These are phyloP conservation scores for Echinops telfairi DNA, from an alignment of 2,113 vertebrate genomes.

Conservation along the genomic window DNA sequence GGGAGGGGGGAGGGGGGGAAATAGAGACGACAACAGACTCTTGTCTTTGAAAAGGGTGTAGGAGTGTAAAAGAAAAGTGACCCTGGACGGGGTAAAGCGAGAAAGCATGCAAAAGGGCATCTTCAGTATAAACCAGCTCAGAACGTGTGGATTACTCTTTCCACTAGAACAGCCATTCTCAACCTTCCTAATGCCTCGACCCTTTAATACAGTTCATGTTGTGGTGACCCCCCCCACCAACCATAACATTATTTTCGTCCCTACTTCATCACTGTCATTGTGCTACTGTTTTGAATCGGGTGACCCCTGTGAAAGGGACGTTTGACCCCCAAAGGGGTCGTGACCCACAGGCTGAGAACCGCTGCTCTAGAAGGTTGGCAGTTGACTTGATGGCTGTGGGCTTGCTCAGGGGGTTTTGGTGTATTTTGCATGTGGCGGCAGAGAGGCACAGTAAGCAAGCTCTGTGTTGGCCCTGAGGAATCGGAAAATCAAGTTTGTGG, in stretches of 20 bases:
- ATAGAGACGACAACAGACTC: not conserved
- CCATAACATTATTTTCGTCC: too few species aligned
- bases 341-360: too few species aligned
- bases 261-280: too few species aligned
- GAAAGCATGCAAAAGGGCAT: not conserved
- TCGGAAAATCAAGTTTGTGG: constrained; percentile 14
- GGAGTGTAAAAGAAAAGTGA: not conserved
- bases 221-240: too few species aligned
- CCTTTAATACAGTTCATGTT: too few species aligned
- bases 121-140: not conserved
- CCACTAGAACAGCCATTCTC: not conserved
- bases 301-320: too few species aligned
- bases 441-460: not conserved
- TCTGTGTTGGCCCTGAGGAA: not conserved
- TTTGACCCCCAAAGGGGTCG: too few species aligned
- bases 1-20: not conserved
- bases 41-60: constrained; percentile 24
- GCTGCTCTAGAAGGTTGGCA: too few species aligned
- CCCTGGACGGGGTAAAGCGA: not conserved
- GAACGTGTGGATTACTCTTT: not conserved
- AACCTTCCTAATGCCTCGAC: too few species aligned
- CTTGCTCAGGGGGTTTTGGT: too few species aligned
- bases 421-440: not conserved
- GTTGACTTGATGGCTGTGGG: too few species aligned
- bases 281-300: too few species aligned